Base-by-base conservation (phyloP, 2,888 invertebrate genomes). In the Ectropis crepuscularia region DNA sequence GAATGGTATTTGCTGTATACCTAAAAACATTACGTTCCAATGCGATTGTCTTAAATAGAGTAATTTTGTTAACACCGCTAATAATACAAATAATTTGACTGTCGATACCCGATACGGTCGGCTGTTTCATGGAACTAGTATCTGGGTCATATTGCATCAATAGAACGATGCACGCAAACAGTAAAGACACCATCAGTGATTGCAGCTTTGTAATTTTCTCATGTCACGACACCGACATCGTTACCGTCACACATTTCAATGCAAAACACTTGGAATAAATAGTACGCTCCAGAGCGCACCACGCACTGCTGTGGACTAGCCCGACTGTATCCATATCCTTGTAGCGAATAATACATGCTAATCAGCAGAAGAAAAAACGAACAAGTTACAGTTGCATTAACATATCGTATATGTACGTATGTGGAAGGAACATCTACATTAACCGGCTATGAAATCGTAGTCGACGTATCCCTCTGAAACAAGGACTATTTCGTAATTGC, bases 121-220 rank as follows among this genome's bases (percentile, higher is more conserved):
- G 76, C 74, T 73, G 78, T 80, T 87, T 85, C 85, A 85, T 83
- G 78, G 85, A 86, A 86, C 82, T 81, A 79, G 80, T 77, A 89
- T 86, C 79, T 89, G 80, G 88, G 89, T 88, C 89, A 83, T 80
- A 82, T 89, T 89, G 87, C 88, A 86, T 88, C 86, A 89, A 87
- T 86, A 82, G 79, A 81, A 80, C 84, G 82, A 88, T 87, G 85
- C 88, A 88, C 87, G 87, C 87, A 69, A 87, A 78, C 85, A 76
- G 73, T 82, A 79, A 73, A 84, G 82, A 86, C 86, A 85, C 86
- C 86, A 87, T 89, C 74, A 85, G 80, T 81, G 70, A 84, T 77
- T 84, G 80, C 84, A 82, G 82, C 81, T 79, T 78, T 75, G 81
- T 82, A 85, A 88, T 89, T 85, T 82, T 79, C 82, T 80, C 79